These are phyloP conservation scores for Campopleginae sp. DNA, from an alignment of 2,888 invertebrate genomes.

Conservation along the genomic window DNA sequence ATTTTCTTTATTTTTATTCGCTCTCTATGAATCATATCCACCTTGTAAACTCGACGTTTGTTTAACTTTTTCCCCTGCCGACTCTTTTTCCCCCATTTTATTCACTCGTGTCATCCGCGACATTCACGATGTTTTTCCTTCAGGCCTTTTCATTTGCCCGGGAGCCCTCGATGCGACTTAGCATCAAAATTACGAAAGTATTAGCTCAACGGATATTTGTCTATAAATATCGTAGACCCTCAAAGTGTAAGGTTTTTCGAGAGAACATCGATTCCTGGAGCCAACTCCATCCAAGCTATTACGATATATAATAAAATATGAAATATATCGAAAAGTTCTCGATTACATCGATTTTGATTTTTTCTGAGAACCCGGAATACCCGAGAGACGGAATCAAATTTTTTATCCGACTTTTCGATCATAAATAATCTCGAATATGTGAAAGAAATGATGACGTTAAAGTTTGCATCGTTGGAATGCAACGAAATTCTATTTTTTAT, in stretches of 20 bases:
- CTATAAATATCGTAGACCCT: neutral
- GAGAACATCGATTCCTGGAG: neutral
- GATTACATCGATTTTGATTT: neutral
- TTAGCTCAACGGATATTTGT: neutral
- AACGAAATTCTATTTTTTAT: no score
- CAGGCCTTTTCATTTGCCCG: neutral
- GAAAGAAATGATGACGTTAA: no score
- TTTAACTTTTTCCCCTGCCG: slow-evolving; percentile 12
- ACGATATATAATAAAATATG: neutral
- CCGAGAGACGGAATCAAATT: neutral
- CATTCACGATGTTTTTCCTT: neutral
- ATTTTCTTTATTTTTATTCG: slow-evolving; percentile 9
- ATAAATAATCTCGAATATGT: no score
- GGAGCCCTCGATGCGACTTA: neutral
- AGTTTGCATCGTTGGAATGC: no score
- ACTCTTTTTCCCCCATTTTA: slow-evolving; percentile 4
- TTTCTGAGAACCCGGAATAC: neutral
- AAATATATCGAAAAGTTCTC: slow-evolving; percentile 15
- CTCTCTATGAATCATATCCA: slow-evolving; percentile 48
- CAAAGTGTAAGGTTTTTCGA: neutral
- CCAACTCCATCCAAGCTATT: neutral
- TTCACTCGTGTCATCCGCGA: neutral
- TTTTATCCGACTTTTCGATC: neutral
- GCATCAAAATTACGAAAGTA: neutral
- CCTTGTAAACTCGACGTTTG: slow-evolving; percentile 30